Evolutionary conservation across 37 sponge, comb jelly and placozoan species (phyloP).

Genomic region (Sycon ciliatum): DNA sequence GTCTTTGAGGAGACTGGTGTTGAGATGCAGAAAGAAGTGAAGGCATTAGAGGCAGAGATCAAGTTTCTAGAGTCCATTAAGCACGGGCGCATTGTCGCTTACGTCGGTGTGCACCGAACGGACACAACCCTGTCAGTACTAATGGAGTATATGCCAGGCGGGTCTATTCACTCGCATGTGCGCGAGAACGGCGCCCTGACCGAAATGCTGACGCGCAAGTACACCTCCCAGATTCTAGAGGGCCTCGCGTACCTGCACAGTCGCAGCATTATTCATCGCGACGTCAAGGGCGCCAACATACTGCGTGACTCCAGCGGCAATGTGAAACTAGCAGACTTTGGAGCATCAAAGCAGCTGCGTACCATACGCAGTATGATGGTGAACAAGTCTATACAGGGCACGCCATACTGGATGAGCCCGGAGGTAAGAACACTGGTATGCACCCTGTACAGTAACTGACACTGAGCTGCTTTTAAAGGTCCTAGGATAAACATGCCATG

Average conservation of each 20-base stretch:
- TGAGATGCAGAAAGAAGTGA: too few species aligned
- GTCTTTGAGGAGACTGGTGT: constrained; percentile 58
- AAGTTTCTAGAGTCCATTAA: constrained; percentile 70
- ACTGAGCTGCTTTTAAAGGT: too few species aligned
- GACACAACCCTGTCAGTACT: constrained; percentile 76
- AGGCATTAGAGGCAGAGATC: constrained; percentile 83
- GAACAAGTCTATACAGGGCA: constrained; percentile 82
- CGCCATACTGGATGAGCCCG: constrained; percentile 99
- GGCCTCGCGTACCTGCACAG: constrained; percentile 80
- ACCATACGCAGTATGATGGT: constrained; percentile 15
- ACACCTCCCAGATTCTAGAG: constrained; percentile 79
- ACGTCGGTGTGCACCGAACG: constrained; percentile 70
- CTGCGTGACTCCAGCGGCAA: constrained; percentile 75
- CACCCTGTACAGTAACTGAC: too few species aligned
- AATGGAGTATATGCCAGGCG: constrained; percentile 95
- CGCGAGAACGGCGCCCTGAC: constrained; percentile 66
- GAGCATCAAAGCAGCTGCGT: constrained; percentile 75
- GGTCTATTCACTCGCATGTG: constrained; percentile 69
- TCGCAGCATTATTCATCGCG: constrained; percentile 75
- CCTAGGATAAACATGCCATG: too few species aligned
- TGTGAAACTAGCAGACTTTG: constrained; percentile 94
- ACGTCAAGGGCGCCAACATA: constrained; percentile 92
- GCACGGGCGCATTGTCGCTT: constrained; percentile 76
- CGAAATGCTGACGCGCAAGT: constrained; percentile 73
- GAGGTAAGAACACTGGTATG: constrained; percentile 60